Evolutionary conservation across 92 coral and sea anemone genomes (phyloP), one percentile per base, ranked within the genome.

Genomic region (Pocillopora grandis): DNA sequence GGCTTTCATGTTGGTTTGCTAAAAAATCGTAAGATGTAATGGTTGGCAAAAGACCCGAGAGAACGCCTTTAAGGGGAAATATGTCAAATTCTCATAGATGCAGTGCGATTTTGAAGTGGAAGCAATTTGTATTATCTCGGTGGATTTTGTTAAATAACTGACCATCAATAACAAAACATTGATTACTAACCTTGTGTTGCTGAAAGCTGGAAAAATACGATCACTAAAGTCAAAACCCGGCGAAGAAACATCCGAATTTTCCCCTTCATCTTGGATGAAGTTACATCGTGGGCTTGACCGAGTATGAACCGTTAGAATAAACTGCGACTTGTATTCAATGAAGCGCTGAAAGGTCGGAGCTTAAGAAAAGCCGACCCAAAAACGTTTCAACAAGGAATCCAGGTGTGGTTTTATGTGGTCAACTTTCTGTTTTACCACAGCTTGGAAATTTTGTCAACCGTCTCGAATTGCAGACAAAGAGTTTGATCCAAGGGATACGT

Each of bases 161-260:
- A 36, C 10, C 5, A 10, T 16, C 2, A 5, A 2, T 8, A 7
- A 12, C 42, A 37, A 6, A 68, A 68, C 16, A 23, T 58, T 10
- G 31, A 16, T 65, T 12, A 79, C 83, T 20, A 56, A 80, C 84
- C 84, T 21, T 80, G 75, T 42, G 57, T 31, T 12, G 21, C 82
- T 15, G 66, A 74, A 66, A 80, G 27, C 33, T 67, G 23, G 31
- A 17, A 31, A 57, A 58, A 68, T 15, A 31, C 33, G 12, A 55
- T 18, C 11, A 66, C 48, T 1, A 56, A 67, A 18, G 19, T 75
- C 19, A 66, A 21, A 55, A 57, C 49, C 3, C 20, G 5, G 12
- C 14, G 5, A 17, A 66, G 63, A 33, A 5, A 31, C n/a, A 14
- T 80, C 52, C 72, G 9, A 58, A 10, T 31, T 15, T 57, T 42